Conservation (phyloP, 2,888 invertebrate species). For the Acleris sparsana region DNA sequence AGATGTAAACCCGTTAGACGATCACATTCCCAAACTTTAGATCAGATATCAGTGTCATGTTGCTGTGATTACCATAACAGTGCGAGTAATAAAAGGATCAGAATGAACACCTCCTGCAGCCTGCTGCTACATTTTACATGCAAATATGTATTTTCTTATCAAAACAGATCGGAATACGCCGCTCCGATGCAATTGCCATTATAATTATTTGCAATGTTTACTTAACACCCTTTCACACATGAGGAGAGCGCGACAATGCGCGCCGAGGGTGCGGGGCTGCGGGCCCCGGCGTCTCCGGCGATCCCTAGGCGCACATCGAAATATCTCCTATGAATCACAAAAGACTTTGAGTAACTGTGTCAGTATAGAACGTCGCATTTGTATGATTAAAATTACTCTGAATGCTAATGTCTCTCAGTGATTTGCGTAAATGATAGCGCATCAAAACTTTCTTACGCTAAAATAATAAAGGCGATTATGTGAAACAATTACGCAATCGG, state of each 20-base stretch:
- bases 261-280: slow-evolving; percentile 49
- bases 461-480: neutral
- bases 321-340: slow-evolving; percentile 58
- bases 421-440: neutral
- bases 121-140: slow-evolving; percentile 70
- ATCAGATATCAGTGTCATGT: slow-evolving; percentile 82
- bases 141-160: slow-evolving; percentile 77
- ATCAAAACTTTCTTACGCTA: neutral
- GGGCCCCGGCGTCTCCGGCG: slow-evolving; percentile 48
- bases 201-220: slow-evolving; percentile 84
- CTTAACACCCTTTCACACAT: slow-evolving; percentile 84
- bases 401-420: neutral
- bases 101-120: slow-evolving; percentile 66
- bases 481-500: neutral
- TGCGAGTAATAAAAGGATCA: slow-evolving; percentile 66
- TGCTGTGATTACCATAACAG: slow-evolving; percentile 78
- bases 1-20: slow-evolving; percentile 38
- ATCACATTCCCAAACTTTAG: slow-evolving; percentile 64
- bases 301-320: slow-evolving; percentile 55
- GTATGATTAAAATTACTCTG: neutral
- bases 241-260: slow-evolving; percentile 75
- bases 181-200: slow-evolving; percentile 77
- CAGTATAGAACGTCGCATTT: neutral
- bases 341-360: slow-evolving; percentile 19
- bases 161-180: slow-evolving; percentile 63